These are phyloP conservation scores for Brachypodius melanocephalos DNA, from an alignment of 2,113 vertebrate species.

Conservation along the genomic window DNA sequence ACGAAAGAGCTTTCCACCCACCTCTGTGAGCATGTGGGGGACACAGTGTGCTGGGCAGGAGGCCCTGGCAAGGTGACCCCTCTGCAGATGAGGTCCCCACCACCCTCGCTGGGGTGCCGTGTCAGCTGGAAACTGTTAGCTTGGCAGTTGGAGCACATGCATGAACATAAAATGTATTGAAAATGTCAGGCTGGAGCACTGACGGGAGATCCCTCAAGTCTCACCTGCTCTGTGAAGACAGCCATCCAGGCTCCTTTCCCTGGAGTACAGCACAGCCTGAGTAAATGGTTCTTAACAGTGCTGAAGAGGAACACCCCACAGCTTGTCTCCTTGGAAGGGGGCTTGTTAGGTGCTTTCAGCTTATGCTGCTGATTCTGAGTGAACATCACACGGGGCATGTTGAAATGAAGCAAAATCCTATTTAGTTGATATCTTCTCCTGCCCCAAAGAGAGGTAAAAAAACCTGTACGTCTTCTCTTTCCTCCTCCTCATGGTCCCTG, in stretches of 20 bases:
- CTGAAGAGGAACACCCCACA: not conserved
- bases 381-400: fast-evolving
- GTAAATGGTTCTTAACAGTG: not conserved
- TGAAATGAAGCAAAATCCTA: not conserved
- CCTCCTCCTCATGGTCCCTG: not conserved
- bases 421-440: not conserved
- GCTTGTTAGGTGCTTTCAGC: not conserved
- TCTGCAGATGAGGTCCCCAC: fast-evolving
- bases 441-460: not conserved
- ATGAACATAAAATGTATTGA: not conserved
- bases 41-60: fast-evolving
- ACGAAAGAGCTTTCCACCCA: fast-evolving
- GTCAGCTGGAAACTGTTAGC: not conserved
- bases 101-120: fast-evolving
- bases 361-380: not conserved
- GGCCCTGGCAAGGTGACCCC: not conserved
- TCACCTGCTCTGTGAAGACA: not conserved
- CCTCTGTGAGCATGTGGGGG: fast-evolving
- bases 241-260: not conserved
- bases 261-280: fast-evolving
- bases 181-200: not conserved
- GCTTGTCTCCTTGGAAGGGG: fast-evolving
- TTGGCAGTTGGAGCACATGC: fast-evolving
- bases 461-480: not conserved
- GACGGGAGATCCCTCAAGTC: not conserved